Percentiles rank a stretch among this genome's conserved stretches.
These are phyloP conservation scores for Acomys russatus DNA, from an alignment of 2,797 vertebrate species.

Conservation along the genomic window DNA sequence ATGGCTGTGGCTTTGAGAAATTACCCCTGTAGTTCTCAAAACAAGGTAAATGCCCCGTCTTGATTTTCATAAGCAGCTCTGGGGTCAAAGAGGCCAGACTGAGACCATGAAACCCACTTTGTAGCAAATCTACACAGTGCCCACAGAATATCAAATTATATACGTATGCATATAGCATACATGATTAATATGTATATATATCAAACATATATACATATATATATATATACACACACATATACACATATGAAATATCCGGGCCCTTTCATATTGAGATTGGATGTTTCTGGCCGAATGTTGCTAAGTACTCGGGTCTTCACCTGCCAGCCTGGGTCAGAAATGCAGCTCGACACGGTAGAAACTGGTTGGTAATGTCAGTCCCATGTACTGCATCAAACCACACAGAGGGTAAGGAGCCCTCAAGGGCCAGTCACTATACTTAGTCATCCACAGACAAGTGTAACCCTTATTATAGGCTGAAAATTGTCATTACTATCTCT, in stretches of 20 bases:
- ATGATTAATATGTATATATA: background rate
- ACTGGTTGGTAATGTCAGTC: background rate
- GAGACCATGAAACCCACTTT: background rate
- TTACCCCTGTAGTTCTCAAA: constrained; percentile 15
- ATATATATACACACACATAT: background rate
- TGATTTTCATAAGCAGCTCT: constrained; percentile 35
- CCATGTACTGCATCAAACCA: background rate
- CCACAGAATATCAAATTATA: constrained; percentile 2
- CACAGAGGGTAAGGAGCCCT: background rate
- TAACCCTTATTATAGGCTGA: background rate
- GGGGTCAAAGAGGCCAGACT: background rate
- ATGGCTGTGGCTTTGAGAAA: constrained; percentile 17
- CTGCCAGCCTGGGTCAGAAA: constrained; percentile 4
- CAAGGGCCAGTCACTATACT: background rate
- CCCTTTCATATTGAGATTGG: background rate
- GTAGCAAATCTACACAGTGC: background rate
- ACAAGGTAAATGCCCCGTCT: constrained; percentile 24
- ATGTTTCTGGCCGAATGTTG: background rate
- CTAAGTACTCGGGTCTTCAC: background rate
- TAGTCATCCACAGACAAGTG: background rate
- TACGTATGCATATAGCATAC: background rate
- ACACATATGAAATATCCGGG: background rate
- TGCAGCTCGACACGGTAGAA: background rate
- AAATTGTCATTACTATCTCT: background rate
- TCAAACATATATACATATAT: too few relatives aligned